Evolutionary conservation across 37 sponge, comb jelly and placozoan genomes (phyloP), one percentile per base, ranked within the genome.

Genomic region (Chondrosia reniformis): DNA sequence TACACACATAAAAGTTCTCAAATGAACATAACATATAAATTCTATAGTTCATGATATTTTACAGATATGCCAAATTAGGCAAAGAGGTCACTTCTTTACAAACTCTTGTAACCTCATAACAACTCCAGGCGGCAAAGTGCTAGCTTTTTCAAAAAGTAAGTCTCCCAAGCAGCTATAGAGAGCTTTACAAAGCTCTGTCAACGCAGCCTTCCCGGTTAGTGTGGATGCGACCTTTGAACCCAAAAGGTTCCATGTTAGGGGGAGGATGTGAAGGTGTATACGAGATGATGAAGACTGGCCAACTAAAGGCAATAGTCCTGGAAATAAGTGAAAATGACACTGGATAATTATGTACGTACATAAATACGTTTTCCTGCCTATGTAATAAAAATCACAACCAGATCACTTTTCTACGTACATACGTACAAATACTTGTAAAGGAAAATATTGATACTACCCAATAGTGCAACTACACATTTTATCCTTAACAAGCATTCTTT

Each of bases 191-290:
- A 92, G 86, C 17, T 46, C 54, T 58, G 45, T 58, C 6, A 77
- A 13, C 19, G 93, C 86, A 8, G 56, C 58, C 69, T 69, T 79
- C 3, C 61, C 67, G 22, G 88, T 92, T 19, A 64, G 79, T 19
- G 73, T 88, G 33, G 77, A 64, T 25, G 78, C 74, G 5, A 46
- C 30, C 63, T 62, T 77, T 38, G 55, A 9, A 0, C 80, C 58
- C n/a, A 95, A 17, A 24, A 89, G 79, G 30, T 89, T 71, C 87
- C 90, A 95, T 40, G 89, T 28, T 3, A 92, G 86, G 2, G 96
- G 96, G 36, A 95, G 73, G 43, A 89, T 82, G 32, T 82, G 75
- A 28, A 82, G 86, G n/a, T 78, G 74, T 3, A 95, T 90, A 2
- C 93, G 77, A 34, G 64, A 64, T 15, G 90, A 88, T 30, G 90